A percentile compares a stretch with the other conserved stretches of the same genome.
Evolutionary conservation across 2,113 vertebrate genomes (phyloP).

Genomic region (Nerophis ophidion): DNA sequence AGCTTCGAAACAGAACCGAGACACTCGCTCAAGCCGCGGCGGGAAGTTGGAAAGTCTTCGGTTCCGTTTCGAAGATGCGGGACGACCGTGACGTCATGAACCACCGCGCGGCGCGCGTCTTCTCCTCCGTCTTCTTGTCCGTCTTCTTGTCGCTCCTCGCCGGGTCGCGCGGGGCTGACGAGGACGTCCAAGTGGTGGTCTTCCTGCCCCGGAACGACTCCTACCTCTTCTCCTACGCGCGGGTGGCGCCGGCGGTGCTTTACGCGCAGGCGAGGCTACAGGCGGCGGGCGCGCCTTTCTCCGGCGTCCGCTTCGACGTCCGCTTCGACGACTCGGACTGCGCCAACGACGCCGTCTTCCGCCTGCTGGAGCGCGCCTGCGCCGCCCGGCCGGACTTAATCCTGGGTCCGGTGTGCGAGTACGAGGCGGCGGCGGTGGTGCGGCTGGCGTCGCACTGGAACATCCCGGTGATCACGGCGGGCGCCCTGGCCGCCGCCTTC

Average conservation of each 20-base stretch:
- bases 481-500: constrained; percentile 88
- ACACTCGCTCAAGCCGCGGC: too few relatives aligned
- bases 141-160: constrained; percentile 63
- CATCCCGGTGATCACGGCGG: constrained; percentile 89
- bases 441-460: constrained; percentile 91
- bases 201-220: constrained; percentile 84
- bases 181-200: constrained; percentile 81
- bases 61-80: too few relatives aligned
- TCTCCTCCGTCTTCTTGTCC: background rate
- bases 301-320: constrained; percentile 78
- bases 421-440: constrained; percentile 86
- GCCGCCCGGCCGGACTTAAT: constrained; percentile 81
- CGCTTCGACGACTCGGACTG: constrained; percentile 82
- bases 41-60: too few relatives aligned
- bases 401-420: constrained; percentile 91
- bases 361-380: constrained; percentile 79
- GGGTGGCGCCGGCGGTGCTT: constrained; percentile 85
- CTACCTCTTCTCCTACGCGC: constrained; percentile 83
- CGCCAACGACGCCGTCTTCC: constrained; percentile 82
- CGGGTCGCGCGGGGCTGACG: constrained; percentile 61
- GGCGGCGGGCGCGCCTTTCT: constrained; percentile 59
- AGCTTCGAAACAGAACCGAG: too few relatives aligned
- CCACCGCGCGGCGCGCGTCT: background rate
- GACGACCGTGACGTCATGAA: background rate
- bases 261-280: constrained; percentile 79